Evolutionary conservation across 1,140 invertebrate species (phyloP), one percentile per base, ranked within the genome.

Genomic region (Globodera ellingtonae): DNA sequence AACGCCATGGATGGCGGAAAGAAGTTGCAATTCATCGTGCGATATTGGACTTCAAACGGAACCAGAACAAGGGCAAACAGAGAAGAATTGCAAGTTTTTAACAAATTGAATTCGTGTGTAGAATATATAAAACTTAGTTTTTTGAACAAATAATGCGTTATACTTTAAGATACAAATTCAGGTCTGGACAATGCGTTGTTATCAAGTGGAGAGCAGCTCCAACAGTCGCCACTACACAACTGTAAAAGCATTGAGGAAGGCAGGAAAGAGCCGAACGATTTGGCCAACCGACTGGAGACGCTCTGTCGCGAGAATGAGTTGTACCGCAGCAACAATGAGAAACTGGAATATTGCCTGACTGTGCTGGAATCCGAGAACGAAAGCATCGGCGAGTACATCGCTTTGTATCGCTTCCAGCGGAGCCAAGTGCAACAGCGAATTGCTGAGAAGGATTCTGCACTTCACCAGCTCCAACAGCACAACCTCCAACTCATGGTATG

Each of bases 281-380:
- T 62, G 56, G 56, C 52, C 67, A n/a, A 72, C 71, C 70, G 48
- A 52, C 21, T 67, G 52, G 78, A 83, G 18, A 50, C 62, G 9
- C 67, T 71, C 13, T 35, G 46, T 21, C 48, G 52, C 46, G 73
- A 84, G 65, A 83, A 81, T n/a, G 48, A 70, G 24, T 50, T 75
- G 35, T 56, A 76, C 59, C 44, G 70, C 46, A 21, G 47, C 46
- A 72, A n/a, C 44, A 85, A 85, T 72, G 69, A 76, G 35, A 59
- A 66, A n/a, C 62, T 85, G 24, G 74, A 85, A 70, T 80, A 85
- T 56, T 86, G 65, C 74, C 50, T 85, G 35, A 86, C 84, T n/a
- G 85, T 73, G 75, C n/a, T 86, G 56, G 84, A 85, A 59, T 73
- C 73, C 18, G 84, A 85, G 72, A 85, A 85, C 47, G 84, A 85